Evolutionary conservation across 2,888 invertebrate species (phyloP).

Genomic region (Heliconius cydno): DNA sequence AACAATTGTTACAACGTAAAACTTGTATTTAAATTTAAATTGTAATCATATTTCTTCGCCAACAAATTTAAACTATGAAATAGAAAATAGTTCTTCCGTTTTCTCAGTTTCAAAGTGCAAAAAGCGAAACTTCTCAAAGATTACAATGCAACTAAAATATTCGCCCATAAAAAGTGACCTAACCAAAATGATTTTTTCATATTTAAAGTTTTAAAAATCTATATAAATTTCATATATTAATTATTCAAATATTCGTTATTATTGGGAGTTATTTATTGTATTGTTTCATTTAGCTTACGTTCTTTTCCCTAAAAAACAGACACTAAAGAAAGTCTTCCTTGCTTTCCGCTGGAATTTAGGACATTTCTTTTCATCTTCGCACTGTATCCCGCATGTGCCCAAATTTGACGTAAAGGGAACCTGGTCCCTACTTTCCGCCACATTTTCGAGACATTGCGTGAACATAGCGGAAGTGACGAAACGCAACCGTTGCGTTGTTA

Average conservation of each 20-base stretch:
- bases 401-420: too few relatives aligned
- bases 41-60: background rate
- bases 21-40: background rate
- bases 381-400: too few relatives aligned
- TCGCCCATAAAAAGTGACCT: background rate
- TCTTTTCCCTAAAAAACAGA: too few relatives aligned
- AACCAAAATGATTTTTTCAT: background rate
- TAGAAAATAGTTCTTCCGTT: conserved; percentile 1
- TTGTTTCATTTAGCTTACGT: too few relatives aligned
- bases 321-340: too few relatives aligned
- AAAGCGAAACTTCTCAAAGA: conserved; percentile 2
- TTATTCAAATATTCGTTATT: background rate
- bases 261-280: too few relatives aligned
- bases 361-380: too few relatives aligned
- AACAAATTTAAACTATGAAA: conserved; percentile 8
- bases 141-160: background rate
- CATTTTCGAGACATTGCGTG: too few relatives aligned
- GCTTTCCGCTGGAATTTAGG: too few relatives aligned
- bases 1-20: background rate
- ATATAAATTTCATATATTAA: background rate
- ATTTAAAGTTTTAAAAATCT: background rate
- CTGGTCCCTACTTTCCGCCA: too few relatives aligned
- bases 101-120: background rate
- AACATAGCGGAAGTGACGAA: too few relatives aligned
- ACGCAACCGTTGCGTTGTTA: too few relatives aligned